phyloP scores from a whole-genome alignment of 92 coral and sea anemone species.

The Nematostella vectensis region DNA sequence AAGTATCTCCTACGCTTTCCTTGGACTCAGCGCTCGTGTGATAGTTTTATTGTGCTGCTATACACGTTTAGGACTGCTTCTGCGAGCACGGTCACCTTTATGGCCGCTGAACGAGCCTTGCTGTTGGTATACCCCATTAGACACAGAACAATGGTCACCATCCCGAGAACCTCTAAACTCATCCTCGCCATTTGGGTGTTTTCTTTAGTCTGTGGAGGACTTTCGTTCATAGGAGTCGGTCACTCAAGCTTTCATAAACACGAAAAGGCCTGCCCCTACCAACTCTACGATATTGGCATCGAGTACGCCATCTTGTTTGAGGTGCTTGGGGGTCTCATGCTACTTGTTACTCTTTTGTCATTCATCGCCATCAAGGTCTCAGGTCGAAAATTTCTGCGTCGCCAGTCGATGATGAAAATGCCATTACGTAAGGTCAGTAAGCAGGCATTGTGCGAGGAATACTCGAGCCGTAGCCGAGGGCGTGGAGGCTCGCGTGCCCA shows the following conservation, averaged over 20 bases:
- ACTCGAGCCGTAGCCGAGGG: neutral
- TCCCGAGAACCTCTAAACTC: constrained; percentile 25
- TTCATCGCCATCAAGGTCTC: constrained; percentile 57
- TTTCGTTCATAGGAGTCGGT: constrained; percentile 61
- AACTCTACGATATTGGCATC: constrained; percentile 52
- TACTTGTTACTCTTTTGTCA: constrained; percentile 30
- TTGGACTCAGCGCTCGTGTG: constrained; percentile 24
- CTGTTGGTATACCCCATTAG: constrained; percentile 44
- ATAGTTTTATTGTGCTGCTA: constrained; percentile 32
- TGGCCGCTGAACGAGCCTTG: constrained; percentile 63
- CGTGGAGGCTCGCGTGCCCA: neutral
- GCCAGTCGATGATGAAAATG: constrained; percentile 41
- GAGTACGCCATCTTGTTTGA: constrained; percentile 51
- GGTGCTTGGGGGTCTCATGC: constrained; percentile 40
- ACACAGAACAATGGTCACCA: constrained; percentile 52
- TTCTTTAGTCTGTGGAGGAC: constrained; percentile 31
- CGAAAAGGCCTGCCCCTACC: constrained; percentile 32
- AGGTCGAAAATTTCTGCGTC: constrained; percentile 43
- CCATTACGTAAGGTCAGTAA: neutral
- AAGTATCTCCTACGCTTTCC: constrained; percentile 38
- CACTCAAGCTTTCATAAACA: constrained; percentile 43
- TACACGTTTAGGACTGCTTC: constrained; percentile 70
- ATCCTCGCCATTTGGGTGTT: constrained; percentile 58
- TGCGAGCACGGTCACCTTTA: constrained; percentile 60
- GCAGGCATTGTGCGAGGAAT: neutral